phyloP scores from a whole-genome alignment of 2,888 invertebrate species.

The Morpho deidamia region DNA sequence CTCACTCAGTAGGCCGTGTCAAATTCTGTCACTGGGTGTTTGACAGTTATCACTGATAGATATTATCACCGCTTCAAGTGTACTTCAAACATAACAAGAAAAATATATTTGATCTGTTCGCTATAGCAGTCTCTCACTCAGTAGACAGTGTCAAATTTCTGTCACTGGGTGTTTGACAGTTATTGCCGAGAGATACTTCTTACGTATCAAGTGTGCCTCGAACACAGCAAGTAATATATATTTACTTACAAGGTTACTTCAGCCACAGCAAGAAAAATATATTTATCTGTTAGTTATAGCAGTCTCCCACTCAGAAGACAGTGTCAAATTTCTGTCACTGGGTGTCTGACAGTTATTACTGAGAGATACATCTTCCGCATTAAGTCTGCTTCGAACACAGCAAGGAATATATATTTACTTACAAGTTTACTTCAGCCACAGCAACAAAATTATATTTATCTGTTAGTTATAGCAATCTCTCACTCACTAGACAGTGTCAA shows the following conservation, averaged over 20 bases:
- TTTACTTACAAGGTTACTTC: too few relatives aligned
- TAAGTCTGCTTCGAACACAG: not conserved
- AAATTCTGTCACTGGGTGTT: constrained; percentile 41
- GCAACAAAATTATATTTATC: not conserved
- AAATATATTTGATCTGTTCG: not conserved
- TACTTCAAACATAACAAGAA: too few relatives aligned
- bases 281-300: not conserved
- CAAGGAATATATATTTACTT: not conserved
- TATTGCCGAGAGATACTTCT: too few relatives aligned
- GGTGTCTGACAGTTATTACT: constrained; percentile 18
- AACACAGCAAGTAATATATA: not conserved
- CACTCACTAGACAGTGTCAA: constrained; percentile 22
- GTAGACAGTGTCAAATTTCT: too few relatives aligned
- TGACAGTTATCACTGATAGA: constrained; percentile 6
- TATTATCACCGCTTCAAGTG: not conserved
- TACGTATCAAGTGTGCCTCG: too few relatives aligned
- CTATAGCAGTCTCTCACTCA: too few relatives aligned
- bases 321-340: constrained; percentile 17
- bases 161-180: too few relatives aligned
- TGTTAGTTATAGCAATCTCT: constrained; percentile 14
- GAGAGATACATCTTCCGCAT: not conserved
- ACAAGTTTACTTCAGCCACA: not conserved
- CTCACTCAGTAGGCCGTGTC: constrained; percentile 20
- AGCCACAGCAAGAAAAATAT: too few relatives aligned
- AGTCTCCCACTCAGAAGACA: constrained; percentile 21